These are phyloP conservation scores for Myrmecobius fasciatus DNA, from an alignment of 2,113 vertebrate species.

Conservation along the genomic window DNA sequence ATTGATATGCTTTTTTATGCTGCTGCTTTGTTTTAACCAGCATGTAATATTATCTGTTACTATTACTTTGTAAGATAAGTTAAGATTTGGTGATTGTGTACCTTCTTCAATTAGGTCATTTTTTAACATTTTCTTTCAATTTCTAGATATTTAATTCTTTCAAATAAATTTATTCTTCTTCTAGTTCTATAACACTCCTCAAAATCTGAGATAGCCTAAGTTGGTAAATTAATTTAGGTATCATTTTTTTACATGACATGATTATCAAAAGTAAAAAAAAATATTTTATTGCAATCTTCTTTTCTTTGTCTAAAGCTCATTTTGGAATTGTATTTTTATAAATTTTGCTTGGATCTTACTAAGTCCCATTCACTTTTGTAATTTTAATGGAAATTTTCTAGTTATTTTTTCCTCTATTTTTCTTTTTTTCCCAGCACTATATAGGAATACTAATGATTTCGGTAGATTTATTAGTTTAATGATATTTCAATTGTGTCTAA, in stretches of 20 bases:
- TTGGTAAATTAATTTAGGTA: neutral
- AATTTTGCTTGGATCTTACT: neutral
- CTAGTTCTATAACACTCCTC: neutral
- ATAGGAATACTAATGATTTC: neutral
- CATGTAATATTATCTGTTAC: neutral
- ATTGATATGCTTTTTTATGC: neutral
- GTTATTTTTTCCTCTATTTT: neutral
- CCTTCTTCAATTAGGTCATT: neutral
- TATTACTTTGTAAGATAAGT: neutral
- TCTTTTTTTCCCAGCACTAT: neutral
- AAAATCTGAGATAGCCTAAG: neutral
- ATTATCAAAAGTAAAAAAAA: neutral
- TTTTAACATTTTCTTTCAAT: neutral
- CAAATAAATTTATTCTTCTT: neutral
- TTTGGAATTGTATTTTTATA: neutral
- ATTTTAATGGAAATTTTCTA: neutral
- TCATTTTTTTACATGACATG: neutral
- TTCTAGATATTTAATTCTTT: neutral
- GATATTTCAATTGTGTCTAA: neutral
- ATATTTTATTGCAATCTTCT: neutral
- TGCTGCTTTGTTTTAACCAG: neutral
- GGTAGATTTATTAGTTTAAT: neutral
- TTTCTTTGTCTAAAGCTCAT: neutral
- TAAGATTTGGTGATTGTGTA: neutral
- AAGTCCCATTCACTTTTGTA: neutral